A percentile compares a stretch with the other conserved stretches of the same genome.
Conservation (phyloP, 2,797 vertebrate species). For the Amblyopsis hoosieri region DNA sequence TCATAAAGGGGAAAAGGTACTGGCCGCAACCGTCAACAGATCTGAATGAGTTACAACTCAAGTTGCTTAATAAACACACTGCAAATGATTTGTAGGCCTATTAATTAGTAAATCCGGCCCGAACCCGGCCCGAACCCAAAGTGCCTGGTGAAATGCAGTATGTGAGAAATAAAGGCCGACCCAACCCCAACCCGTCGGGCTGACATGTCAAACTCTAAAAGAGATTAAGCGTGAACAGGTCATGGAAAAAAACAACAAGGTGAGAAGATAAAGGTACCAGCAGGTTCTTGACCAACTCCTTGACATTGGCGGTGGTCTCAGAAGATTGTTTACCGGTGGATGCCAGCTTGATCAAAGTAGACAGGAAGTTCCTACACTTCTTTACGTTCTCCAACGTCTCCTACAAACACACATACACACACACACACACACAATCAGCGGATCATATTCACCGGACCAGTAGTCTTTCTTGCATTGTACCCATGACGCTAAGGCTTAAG, state of each 20-base stretch:
- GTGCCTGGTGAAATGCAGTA: too few species aligned
- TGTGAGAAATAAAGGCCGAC: too few species aligned
- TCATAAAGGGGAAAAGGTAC: too few species aligned
- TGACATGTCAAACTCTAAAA: not conserved
- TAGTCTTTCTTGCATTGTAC: not conserved
- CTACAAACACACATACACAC: conserved; percentile 58
- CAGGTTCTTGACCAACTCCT: conserved; percentile 88
- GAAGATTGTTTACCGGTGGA: conserved; percentile 90
- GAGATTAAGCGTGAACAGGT: not conserved
- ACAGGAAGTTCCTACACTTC: conserved; percentile 93
- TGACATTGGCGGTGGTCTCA: conserved; percentile 89
- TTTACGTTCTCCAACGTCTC: conserved; percentile 95
- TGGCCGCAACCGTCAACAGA: too few species aligned
- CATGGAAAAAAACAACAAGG: not conserved
- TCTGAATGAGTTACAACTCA: too few species aligned
- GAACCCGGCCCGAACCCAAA: too few species aligned
- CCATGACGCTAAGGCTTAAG: not conserved
- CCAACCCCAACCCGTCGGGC: too few species aligned
- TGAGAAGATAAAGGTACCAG: conserved; percentile 73
- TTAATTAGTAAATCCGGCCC: too few species aligned
- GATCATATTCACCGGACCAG: not conserved
- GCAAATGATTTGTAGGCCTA: too few species aligned
- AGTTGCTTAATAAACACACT: too few species aligned
- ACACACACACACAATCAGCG: conserved; percentile 5
- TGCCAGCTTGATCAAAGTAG: conserved; percentile 91